Evolutionary conservation across 2,888 invertebrate species (phyloP).

Genomic region (Agriopis leucophaearia): DNA sequence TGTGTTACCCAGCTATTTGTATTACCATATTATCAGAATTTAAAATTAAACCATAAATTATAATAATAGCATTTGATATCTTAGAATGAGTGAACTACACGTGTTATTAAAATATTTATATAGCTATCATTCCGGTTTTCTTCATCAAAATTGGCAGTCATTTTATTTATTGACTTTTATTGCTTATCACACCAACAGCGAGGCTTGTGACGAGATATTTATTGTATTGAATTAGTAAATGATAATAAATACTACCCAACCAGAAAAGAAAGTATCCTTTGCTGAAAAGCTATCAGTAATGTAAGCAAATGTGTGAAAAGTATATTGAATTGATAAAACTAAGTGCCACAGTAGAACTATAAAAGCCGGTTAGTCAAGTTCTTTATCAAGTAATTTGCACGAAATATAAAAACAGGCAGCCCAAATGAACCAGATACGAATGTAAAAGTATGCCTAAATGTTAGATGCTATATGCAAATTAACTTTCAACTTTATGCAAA

Average conservation of each 20-base stretch:
- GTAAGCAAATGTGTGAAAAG: neutral
- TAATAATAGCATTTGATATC: slow-evolving; percentile 10
- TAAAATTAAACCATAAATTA: slow-evolving; percentile 12
- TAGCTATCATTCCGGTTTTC: slow-evolving; percentile 6
- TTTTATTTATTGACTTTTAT: slow-evolving; percentile 2
- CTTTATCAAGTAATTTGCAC: slow-evolving; percentile 17
- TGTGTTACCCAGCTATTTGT: neutral
- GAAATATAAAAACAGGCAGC: slow-evolving; percentile 3
- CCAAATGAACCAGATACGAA: slow-evolving; percentile 5
- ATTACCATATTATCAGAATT: slow-evolving; percentile 23
- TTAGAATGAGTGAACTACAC: slow-evolving; percentile 2
- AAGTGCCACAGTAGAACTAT: neutral
- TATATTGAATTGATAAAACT: slow-evolving; percentile 8
- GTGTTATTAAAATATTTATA: slow-evolving; percentile 12
- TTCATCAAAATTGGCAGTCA: slow-evolving; percentile 6
- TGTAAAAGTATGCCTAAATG: slow-evolving; percentile 18
- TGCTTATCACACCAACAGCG: neutral
- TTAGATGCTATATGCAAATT: slow-evolving; percentile 9
- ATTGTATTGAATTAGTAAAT: neutral
- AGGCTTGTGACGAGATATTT: neutral
- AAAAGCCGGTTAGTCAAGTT: slow-evolving; percentile 26
- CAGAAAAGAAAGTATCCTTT: neutral
- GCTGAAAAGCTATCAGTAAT: neutral
- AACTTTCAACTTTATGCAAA: slow-evolving; percentile 22
- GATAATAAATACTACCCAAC: neutral